Percentiles rank a stretch among this genome's conserved stretches.
Conservation (phyloP, 2,113 vertebrate genomes). For the Leptodactylus fuscus region DNA sequence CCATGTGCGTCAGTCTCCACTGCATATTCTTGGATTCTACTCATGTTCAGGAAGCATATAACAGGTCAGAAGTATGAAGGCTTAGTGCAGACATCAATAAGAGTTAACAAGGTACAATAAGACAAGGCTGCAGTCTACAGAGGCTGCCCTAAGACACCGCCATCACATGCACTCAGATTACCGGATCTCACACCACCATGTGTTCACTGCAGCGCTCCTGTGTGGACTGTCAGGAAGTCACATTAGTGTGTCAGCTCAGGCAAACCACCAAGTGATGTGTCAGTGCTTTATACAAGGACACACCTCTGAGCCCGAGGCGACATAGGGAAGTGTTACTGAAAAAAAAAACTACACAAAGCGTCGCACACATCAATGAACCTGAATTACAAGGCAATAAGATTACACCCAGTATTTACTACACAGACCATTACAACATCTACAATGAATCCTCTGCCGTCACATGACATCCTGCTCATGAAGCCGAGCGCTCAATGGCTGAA, state of each 20-base stretch:
- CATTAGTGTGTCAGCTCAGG: not conserved
- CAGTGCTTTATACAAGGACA: not conserved
- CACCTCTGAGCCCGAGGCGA: not conserved
- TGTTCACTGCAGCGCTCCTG: not conserved
- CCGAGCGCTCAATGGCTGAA: not conserved
- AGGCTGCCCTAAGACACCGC: too few species aligned
- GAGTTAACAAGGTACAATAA: too few species aligned
- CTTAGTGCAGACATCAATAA: too few species aligned
- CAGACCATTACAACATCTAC: not conserved
- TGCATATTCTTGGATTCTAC: not conserved
- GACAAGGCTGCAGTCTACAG: too few species aligned
- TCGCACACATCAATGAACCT: conserved; percentile 20
- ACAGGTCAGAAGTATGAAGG: too few species aligned
- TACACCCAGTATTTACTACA: conserved; percentile 7
- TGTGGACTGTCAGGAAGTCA: conserved; percentile 33
- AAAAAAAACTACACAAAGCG: not conserved
- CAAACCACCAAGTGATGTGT: conserved; percentile 11
- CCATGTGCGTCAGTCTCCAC: not conserved
- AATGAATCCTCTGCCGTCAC: not conserved
- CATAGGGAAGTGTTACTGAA: not conserved
- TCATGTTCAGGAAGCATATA: not conserved
- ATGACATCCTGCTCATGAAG: not conserved
- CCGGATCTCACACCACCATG: not conserved
- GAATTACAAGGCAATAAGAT: not conserved
- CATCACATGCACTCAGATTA: not conserved